A percentile compares a stretch with the other conserved stretches of the same genome.
Evolutionary conservation across 2,888 invertebrate species (phyloP).

Genomic region (Monochamus alternatus): DNA sequence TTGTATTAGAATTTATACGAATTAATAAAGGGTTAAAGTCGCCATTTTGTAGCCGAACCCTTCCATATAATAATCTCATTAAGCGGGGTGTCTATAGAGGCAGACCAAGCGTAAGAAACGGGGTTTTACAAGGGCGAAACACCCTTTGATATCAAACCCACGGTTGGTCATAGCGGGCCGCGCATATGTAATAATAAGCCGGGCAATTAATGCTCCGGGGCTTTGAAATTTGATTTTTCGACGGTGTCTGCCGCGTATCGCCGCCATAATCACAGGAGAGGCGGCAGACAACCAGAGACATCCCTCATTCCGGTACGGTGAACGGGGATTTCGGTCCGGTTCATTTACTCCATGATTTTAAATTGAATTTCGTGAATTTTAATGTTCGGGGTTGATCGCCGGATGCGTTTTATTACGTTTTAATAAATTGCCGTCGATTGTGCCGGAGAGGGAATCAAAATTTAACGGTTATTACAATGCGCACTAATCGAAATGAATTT

Average conservation of each 20-base stretch:
- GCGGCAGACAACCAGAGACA: slow-evolving; percentile 48
- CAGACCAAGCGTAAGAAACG: slow-evolving; percentile 69
- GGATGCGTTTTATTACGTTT: slow-evolving; percentile 50
- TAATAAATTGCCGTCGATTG: slow-evolving; percentile 49
- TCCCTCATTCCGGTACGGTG: slow-evolving; percentile 65
- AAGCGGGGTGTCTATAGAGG: slow-evolving; percentile 70
- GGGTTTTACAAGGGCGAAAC: slow-evolving; percentile 62
- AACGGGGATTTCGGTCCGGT: slow-evolving; percentile 66
- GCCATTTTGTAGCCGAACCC: slow-evolving; percentile 70
- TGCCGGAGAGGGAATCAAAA: neutral
- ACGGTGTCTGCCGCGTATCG: slow-evolving; percentile 64
- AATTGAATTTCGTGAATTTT: slow-evolving; percentile 68
- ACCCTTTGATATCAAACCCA: slow-evolving; percentile 52
- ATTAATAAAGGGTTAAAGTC: slow-evolving; percentile 63
- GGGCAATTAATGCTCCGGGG: slow-evolving; percentile 66
- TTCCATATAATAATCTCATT: slow-evolving; percentile 72
- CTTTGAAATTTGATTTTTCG: slow-evolving; percentile 70
- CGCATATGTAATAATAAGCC: slow-evolving; percentile 59
- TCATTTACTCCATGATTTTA: slow-evolving; percentile 63
- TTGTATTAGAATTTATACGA: slow-evolving; percentile 61
- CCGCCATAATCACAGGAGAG: slow-evolving; percentile 63
- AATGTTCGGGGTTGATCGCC: slow-evolving; percentile 55
- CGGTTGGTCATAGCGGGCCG: slow-evolving; percentile 43
- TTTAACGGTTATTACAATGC: neutral
- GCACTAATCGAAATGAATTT: neutral